phyloP scores from a whole-genome alignment of 1,140 invertebrate genomes.

The Sitobion miscanthi region DNA sequence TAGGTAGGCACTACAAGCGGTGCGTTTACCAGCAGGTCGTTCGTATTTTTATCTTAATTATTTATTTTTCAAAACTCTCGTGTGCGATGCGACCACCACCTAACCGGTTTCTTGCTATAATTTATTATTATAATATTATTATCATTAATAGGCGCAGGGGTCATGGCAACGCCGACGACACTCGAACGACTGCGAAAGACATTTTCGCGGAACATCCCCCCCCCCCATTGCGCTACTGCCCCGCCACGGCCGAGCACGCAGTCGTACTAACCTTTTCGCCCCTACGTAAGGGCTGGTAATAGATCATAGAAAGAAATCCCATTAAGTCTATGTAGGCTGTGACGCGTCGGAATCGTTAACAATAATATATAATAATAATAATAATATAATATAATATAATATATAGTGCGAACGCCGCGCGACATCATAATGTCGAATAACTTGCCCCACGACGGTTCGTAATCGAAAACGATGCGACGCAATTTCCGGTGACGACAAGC shows the following conservation, averaged over 20 bases:
- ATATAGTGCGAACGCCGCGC: not conserved
- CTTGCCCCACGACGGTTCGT: not conserved
- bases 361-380: not conserved
- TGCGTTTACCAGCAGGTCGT: not conserved
- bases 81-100: no score
- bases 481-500: constrained; percentile 29
- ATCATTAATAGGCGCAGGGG: no score
- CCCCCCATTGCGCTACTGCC: no score
- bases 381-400: not conserved
- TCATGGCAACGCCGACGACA: not conserved
- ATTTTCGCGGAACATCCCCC: not conserved
- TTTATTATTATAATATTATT: not conserved
- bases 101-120: not conserved
- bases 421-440: not conserved
- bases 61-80: not conserved
- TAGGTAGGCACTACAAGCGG: not conserved
- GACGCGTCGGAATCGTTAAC: not conserved
- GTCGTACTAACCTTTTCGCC: no score
- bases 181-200: not conserved
- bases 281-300: not conserved
- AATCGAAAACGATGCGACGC: constrained; percentile 8
- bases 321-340: not conserved
- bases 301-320: not conserved
- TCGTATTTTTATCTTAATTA: not conserved
- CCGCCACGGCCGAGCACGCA: not conserved